Evolutionary conservation across 2,113 vertebrate species (phyloP).

Genomic region (Elanoides forficatus): DNA sequence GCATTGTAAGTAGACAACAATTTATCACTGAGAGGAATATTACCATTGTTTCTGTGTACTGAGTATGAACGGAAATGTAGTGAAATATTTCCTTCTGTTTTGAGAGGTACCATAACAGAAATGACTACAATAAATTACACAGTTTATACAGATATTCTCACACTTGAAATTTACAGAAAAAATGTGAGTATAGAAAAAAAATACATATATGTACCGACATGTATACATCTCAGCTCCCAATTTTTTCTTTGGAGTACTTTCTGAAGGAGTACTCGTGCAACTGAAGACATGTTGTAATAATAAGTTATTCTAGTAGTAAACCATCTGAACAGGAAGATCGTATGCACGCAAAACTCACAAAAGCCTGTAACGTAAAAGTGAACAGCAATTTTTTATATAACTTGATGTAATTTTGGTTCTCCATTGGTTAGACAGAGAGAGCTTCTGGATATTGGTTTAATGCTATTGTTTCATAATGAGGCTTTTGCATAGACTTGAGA

Average conservation of each 20-base stretch:
- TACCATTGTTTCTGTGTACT: neutral
- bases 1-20: neutral
- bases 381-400: neutral
- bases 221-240: neutral
- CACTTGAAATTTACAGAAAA: neutral
- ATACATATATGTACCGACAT: no score
- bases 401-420: neutral
- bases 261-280: neutral
- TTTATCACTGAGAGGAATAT: neutral
- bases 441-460: neutral
- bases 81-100: neutral
- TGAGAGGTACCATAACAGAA: neutral
- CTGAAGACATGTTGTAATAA: neutral
- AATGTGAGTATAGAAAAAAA: neutral
- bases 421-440: neutral
- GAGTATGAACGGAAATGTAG: neutral
- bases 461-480: neutral
- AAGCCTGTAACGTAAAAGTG: neutral
- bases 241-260: neutral
- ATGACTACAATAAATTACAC: neutral
- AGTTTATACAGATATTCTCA: neutral
- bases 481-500: neutral
- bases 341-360: neutral
- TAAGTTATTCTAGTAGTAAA: neutral
- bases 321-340: neutral